Conservation (phyloP, 2,797 vertebrate species). For the Otolemur crassicaudatus region DNA sequence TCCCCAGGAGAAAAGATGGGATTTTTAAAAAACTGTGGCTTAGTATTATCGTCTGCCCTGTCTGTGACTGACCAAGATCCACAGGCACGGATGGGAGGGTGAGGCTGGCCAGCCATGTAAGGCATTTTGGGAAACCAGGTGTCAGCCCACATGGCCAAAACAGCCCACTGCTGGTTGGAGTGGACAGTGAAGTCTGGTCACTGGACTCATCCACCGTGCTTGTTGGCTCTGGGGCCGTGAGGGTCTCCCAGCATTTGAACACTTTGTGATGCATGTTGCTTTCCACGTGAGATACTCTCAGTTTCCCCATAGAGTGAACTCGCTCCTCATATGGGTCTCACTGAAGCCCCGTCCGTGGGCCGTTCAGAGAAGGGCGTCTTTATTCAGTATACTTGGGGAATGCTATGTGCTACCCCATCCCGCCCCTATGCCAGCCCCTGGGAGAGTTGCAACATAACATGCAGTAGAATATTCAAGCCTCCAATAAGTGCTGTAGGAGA, state of each 20-base stretch:
- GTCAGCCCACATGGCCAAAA: not conserved
- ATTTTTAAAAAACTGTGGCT: not conserved
- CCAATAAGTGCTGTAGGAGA: not conserved
- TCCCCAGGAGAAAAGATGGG: not conserved
- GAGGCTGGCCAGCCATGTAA: not conserved
- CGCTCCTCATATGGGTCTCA: not conserved
- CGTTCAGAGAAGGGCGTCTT: not conserved
- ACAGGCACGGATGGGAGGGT: not conserved
- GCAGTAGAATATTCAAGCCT: not conserved
- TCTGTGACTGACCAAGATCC: not conserved
- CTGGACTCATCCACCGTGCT: accelerated
- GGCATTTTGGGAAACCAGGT: not conserved
- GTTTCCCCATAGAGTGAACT: not conserved
- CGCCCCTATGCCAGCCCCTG: not conserved
- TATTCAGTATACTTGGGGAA: not conserved
- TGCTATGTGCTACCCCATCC: accelerated
- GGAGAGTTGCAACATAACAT: too few relatives aligned
- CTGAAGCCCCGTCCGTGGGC: not conserved
- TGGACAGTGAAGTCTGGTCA: not conserved
- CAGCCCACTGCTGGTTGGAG: not conserved
- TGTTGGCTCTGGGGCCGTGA: not conserved
- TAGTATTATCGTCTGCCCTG: not conserved
- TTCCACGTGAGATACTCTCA: not conserved
- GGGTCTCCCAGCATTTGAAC: not conserved
- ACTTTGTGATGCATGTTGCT: not conserved